Evolutionary conservation across 2,888 invertebrate genomes (phyloP).

Genomic region (Rotaria socialis): DNA sequence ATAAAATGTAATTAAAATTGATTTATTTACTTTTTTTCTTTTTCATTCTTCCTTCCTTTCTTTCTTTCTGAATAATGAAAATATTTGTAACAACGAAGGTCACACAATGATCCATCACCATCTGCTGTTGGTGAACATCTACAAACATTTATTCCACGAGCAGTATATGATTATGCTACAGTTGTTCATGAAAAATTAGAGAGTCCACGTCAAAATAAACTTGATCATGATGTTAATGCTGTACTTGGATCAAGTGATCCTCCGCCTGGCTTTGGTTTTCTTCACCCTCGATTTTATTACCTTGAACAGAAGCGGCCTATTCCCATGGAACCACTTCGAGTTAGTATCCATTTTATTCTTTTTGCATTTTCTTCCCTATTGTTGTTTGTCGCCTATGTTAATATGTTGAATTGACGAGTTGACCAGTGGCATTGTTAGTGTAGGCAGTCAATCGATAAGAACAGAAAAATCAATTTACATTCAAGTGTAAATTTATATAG

Average conservation of each 20-base stretch:
- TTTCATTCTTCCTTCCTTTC: no score
- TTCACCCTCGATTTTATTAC: slow-evolving; percentile 50
- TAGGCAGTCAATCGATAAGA: neutral
- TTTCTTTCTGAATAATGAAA: neutral
- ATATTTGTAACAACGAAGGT: neutral
- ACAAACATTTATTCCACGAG: neutral
- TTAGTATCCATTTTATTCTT: slow-evolving; percentile 46
- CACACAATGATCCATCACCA: neutral
- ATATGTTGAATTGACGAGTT: neutral
- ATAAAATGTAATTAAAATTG: neutral
- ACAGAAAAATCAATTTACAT: neutral
- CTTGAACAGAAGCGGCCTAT: slow-evolving; percentile 52
- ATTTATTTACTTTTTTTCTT: neutral
- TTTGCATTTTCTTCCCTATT: no score
- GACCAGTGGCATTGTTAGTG: neutral
- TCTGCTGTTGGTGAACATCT: neutral
- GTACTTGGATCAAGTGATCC: slow-evolving; percentile 43
- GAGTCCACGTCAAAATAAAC: neutral
- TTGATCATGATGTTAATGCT: slow-evolving; percentile 15
- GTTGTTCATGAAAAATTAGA: neutral
- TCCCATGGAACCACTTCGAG: slow-evolving; percentile 55
- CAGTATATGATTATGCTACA: slow-evolving; percentile 10
- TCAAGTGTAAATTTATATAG: neutral
- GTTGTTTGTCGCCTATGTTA: neutral
- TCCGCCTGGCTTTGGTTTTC: slow-evolving; percentile 44